Conservation (phyloP, 1,140 invertebrate species). For the Agraylea sexmaculata region DNA sequence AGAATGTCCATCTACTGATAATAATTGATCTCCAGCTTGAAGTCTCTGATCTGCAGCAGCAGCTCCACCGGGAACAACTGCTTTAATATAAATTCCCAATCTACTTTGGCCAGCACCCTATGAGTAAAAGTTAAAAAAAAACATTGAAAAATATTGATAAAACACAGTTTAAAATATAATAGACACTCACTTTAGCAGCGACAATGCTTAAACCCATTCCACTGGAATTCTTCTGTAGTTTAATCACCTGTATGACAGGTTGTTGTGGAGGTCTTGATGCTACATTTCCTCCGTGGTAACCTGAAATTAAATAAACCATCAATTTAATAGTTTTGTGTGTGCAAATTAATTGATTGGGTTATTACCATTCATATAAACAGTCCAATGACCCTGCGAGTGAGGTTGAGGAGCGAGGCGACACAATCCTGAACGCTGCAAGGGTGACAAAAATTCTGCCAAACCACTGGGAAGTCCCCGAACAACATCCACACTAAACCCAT, state of each 20-base stretch:
- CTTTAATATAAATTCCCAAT: slow-evolving; percentile 95
- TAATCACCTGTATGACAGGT: slow-evolving; percentile 69
- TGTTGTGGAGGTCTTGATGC: slow-evolving; percentile 34
- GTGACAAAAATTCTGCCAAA: slow-evolving; percentile 81
- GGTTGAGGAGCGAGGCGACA: slow-evolving; percentile 83
- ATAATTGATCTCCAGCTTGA: slow-evolving; percentile 91
- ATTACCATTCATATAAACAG: slow-evolving; percentile 75
- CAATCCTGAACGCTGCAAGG: slow-evolving; percentile 72
- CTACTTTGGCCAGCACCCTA: slow-evolving; percentile 82
- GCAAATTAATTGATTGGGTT: neutral
- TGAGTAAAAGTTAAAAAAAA: slow-evolving; percentile 27
- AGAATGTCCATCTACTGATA: slow-evolving; percentile 95
- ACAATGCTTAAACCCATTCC: slow-evolving; percentile 91
- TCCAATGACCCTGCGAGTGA: slow-evolving; percentile 85
- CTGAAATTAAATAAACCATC: slow-evolving; percentile 21
- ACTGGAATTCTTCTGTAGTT: slow-evolving; percentile 80
- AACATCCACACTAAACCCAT: slow-evolving; percentile 96
- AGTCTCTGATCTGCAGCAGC: slow-evolving; percentile 89
- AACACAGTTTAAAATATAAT: slow-evolving; percentile 1
- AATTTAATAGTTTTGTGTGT: slow-evolving; percentile 1
- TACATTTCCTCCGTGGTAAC: slow-evolving; percentile 45
- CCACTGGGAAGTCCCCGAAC: slow-evolving; percentile 86
- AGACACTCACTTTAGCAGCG: slow-evolving; percentile 65
- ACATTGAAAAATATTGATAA: slow-evolving; percentile 8
- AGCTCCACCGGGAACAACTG: slow-evolving; percentile 89